Evolutionary conservation across 1,140 invertebrate species (phyloP).

Genomic region (Calephelis nemesis): DNA sequence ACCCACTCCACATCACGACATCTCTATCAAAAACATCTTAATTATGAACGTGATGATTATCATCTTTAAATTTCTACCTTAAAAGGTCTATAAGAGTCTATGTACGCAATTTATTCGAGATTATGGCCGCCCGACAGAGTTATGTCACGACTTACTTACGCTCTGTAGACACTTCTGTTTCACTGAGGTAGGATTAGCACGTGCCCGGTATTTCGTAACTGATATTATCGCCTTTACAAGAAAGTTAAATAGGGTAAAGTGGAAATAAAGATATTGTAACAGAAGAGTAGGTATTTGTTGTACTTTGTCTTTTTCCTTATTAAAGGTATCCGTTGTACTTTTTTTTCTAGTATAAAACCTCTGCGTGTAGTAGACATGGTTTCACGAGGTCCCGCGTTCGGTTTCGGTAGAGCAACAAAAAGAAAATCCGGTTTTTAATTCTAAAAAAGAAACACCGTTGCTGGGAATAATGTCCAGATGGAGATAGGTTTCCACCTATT

Average conservation of each 20-base stretch:
- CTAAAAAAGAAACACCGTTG: too few species aligned
- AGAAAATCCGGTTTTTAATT: too few species aligned
- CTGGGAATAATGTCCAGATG: too few species aligned
- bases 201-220: constrained; percentile 54
- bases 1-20: constrained; percentile 70
- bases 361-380: too few species aligned
- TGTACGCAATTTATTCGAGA: constrained; percentile 76
- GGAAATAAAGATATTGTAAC: background rate
- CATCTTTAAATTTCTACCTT: constrained; percentile 77
- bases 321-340: background rate
- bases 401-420: too few species aligned
- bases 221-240: constrained; percentile 22
- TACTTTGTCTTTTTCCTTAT: background rate
- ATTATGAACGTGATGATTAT: constrained; percentile 76
- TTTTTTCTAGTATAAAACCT: too few species aligned
- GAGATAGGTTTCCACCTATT: too few species aligned
- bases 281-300: background rate
- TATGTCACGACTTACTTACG: constrained; percentile 68
- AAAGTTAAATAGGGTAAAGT: constrained; percentile 19
- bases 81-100: constrained; percentile 76
- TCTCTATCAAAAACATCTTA: constrained; percentile 67
- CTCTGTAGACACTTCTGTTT: constrained; percentile 66
- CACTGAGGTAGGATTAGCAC: constrained; percentile 36
- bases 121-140: constrained; percentile 58
- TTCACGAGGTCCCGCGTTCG: too few species aligned